Percentiles rank a stretch among this genome's conserved stretches.
Evolutionary conservation across 2,113 vertebrate species (phyloP).

Genomic region (Brachypteracias leptosomus): DNA sequence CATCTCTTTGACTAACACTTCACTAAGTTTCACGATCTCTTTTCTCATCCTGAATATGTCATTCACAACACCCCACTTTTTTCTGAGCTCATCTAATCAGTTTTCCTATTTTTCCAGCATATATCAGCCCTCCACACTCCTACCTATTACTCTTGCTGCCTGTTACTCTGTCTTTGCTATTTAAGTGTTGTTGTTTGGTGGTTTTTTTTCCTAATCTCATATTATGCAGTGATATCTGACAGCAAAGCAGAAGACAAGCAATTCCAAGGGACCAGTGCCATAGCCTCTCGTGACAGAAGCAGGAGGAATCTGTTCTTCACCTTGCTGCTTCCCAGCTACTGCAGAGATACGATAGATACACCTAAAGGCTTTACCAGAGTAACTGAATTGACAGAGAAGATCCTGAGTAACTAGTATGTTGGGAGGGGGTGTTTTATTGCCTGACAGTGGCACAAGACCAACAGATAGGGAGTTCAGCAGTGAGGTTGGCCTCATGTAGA

Average conservation of each 20-base stretch:
- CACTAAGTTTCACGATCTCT: not conserved
- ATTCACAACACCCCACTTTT: not conserved
- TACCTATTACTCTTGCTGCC: not conserved
- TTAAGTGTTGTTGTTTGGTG: not conserved
- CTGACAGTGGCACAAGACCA: not conserved
- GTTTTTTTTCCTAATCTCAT: too few relatives aligned
- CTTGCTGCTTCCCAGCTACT: not conserved
- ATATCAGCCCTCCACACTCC: not conserved
- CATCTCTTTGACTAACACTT: not conserved
- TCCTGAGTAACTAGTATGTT: not conserved
- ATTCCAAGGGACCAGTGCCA: not conserved
- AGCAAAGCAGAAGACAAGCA: not conserved
- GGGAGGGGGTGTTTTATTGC: not conserved
- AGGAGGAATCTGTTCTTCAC: not conserved
- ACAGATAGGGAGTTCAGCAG: not conserved
- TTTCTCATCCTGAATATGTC: not conserved
- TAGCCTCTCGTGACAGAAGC: not conserved
- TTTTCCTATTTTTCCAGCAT: not conserved
- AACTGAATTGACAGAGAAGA: not conserved
- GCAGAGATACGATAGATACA: fast-evolving
- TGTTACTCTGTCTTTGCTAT: not conserved
- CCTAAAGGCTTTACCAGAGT: not conserved
- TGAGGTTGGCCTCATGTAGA: not conserved
- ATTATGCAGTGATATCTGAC: not conserved
- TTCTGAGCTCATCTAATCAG: not conserved